Base-by-base conservation (phyloP, 2,113 vertebrate genomes). In the Eulemur macaco region DNA sequence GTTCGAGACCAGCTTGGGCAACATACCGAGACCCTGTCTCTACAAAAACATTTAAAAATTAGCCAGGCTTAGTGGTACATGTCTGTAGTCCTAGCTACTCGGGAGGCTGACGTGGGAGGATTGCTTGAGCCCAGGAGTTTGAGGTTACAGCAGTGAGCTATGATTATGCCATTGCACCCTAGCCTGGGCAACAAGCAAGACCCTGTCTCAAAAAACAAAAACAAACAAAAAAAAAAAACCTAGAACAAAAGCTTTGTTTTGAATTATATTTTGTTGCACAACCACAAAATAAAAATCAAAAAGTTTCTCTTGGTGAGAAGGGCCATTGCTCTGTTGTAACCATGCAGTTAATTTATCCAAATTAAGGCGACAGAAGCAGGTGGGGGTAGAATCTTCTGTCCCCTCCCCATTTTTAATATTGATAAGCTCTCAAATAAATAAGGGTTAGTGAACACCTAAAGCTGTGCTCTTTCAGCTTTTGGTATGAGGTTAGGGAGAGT, bases 271-370 rank as follows among this genome's bases (percentile, higher is more conserved):
- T 77, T 63, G 66, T 64, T 78, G 76, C 4, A 92, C 12, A 34
- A 60, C n/a, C 66, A 92, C 42, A 95, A 69, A 93, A 94, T 86
- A 89, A 94, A 45, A 86, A 92, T 71, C 8, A 45, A 58, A 58
- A 87, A 84, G 25, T 21, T 86, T 92, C 34, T 93, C 56, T 84
- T 39, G 27, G 21, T 92, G 29, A 76, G 71, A 63, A 87, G 39
- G 9, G 12, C 47, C 95, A 71, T 56, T 34, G 42, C n/a, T 89
- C 58, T 77, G 52, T 31, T 77, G 68, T 76, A 76, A 69, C 25
- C 39, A 91, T 29, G 60, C 29, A 82, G 64, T 76, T 92, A 37
- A 91, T 78, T 96, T 63, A 74, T 71, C 83, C 76, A 86, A 81
- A 91, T 77, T 39, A 80, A 85, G 45, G 50, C 42, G 27, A 45